Evolutionary conservation across 2,797 vertebrate genomes (phyloP), one percentile per base, ranked within the genome.

Genomic region (Microchirus variegatus): DNA sequence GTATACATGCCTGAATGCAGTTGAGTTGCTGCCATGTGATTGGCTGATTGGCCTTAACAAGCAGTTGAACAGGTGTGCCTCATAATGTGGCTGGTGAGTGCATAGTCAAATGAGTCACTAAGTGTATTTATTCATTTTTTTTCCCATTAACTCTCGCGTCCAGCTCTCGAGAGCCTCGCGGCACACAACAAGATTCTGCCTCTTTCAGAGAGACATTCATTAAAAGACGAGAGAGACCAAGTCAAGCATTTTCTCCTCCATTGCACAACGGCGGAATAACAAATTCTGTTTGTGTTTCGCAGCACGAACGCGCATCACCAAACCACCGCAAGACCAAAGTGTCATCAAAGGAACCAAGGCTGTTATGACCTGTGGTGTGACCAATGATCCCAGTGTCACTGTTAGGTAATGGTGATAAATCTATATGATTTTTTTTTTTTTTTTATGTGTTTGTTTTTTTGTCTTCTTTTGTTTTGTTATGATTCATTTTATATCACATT

Each of bases 331-430:
- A 83, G 94, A 99, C 88, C 97, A 97, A 90, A 99, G 95, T 0
- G 97, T 99, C 90, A 99, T 99, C 90, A 99, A 99, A 80, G 97
- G 97, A 2, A 98, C 97, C 59, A 98, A 96, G 77, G 97, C 97
- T 2, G 89, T 93, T 38, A 95, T 99, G 96, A 94, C 92, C 81
- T 99, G 97, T 0, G 95, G 96, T 0, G 97, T 96, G 85, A 95
- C 95, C 78, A 95, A 98, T 0, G 97, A 99, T 83, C 93, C 95
- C 76, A 96, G 95, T 0, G 96, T 99, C 73, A 90, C 94, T 0
- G 52, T 97, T 85, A 97, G 95, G 97, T 98, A 92, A 17, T 52
- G 19, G 38, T n/a, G n/a, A n/a, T n/a, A n/a, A n/a, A n/a, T n/a
- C n/a, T n/a, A n/a, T n/a, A n/a, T n/a, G n/a, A n/a, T n/a, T n/a